Evolutionary conservation across 2,113 vertebrate species (phyloP).

Genomic region (Panthera tigris): DNA sequence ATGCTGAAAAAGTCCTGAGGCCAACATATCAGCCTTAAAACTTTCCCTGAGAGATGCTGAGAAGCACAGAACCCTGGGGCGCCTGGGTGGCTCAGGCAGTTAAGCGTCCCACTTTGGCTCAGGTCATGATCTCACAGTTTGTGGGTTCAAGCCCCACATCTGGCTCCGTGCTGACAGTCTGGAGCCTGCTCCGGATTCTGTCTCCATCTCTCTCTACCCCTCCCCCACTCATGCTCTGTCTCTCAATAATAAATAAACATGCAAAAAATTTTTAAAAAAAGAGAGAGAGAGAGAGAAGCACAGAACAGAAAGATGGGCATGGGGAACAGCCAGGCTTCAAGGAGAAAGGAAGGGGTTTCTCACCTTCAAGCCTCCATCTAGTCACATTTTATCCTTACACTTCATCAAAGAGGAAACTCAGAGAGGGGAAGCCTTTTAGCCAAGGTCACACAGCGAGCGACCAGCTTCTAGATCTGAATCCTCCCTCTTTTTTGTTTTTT

Average conservation of each 20-base stretch:
- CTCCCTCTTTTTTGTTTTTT: neutral
- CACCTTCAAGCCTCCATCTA: neutral
- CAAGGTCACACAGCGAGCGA: constrained; percentile 8
- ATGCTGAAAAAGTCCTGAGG: neutral
- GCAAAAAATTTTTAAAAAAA: too few relatives aligned
- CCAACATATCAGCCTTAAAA: neutral
- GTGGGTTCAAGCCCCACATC: too few relatives aligned
- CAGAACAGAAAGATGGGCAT: neutral
- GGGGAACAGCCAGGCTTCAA: neutral
- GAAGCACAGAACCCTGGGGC: neutral
- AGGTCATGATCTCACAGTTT: too few relatives aligned
- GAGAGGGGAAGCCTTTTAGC: neutral
- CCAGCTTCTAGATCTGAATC: neutral
- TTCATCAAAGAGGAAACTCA: neutral
- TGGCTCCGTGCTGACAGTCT: too few relatives aligned
- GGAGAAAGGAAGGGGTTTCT: neutral
- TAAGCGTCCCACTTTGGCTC: too few relatives aligned
- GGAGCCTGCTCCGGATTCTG: too few relatives aligned
- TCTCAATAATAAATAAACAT: too few relatives aligned
- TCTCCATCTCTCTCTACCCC: too few relatives aligned
- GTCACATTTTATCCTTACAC: neutral
- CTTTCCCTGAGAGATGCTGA: neutral
- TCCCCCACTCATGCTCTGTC: too few relatives aligned
- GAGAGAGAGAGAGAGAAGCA: neutral
- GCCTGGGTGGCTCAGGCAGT: too few relatives aligned